Conservation (phyloP, 2,888 invertebrate genomes). For the Heliconius hortense region DNA sequence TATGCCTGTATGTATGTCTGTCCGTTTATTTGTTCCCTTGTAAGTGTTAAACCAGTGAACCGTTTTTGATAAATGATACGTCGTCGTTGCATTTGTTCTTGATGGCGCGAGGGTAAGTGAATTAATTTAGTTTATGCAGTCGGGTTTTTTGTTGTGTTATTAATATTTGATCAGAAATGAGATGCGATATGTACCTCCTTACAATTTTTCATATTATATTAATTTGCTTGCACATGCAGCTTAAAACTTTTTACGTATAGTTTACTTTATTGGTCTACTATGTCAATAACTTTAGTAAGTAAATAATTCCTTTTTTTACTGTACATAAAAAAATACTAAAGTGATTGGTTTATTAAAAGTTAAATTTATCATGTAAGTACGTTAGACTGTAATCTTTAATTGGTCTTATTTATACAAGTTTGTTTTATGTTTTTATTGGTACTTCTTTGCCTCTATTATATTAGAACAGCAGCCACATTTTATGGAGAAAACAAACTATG, state of each 20-base stretch:
- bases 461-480: constrained; percentile 21
- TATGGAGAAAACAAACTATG: not conserved
- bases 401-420: not conserved
- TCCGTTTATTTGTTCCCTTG: no score
- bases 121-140: no score
- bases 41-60: no score
- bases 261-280: not conserved
- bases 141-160: no score
- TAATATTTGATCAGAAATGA: not conserved
- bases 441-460: constrained; percentile 5
- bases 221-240: not conserved
- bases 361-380: not conserved
- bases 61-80: no score
- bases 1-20: no score
- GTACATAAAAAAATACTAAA: not conserved
- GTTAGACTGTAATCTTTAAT: not conserved
- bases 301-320: no score
- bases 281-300: no score
- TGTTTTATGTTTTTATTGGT: not conserved
- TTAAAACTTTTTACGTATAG: not conserved
- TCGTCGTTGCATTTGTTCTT: no score
- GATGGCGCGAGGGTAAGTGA: no score
- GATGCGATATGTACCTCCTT: not conserved
- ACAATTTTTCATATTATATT: not conserved
- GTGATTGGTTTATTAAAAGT: not conserved